Evolutionary conservation across 1,140 invertebrate species (phyloP).

Genomic region (Eupristina koningsbergeri): DNA sequence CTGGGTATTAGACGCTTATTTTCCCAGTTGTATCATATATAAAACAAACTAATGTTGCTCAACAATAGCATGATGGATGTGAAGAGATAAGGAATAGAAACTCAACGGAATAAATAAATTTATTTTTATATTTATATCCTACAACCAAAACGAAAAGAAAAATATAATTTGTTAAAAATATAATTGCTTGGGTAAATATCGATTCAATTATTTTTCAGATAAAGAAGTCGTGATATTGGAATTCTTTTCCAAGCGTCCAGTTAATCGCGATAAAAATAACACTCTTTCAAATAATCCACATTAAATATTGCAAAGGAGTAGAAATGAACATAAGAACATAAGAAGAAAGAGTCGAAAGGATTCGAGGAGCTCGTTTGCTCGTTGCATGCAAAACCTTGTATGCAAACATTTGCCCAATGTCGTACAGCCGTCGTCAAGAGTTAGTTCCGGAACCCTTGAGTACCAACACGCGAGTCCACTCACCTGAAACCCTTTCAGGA

Average conservation of each 20-base stretch:
- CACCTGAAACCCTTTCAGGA: background rate
- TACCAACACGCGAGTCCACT: slow-evolving; percentile 3
- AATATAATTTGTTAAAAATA: background rate
- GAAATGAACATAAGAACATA: background rate
- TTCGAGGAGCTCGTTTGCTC: slow-evolving; percentile 14
- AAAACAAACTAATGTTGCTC: background rate
- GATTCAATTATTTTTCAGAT: too few relatives aligned
- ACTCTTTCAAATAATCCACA: background rate
- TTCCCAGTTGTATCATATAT: background rate
- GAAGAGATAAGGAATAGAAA: background rate
- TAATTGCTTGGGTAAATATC: too few relatives aligned
- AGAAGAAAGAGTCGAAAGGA: background rate
- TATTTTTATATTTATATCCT: too few relatives aligned
- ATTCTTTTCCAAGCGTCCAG: background rate
- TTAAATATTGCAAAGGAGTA: background rate
- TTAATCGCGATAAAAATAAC: background rate
- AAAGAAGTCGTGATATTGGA: background rate
- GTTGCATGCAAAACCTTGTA: slow-evolving; percentile 1
- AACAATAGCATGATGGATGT: background rate
- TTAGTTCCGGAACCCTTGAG: slow-evolving; percentile 4
- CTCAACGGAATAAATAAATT: too few relatives aligned
- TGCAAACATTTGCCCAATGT: slow-evolving; percentile 37
- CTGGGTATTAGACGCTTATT: background rate
- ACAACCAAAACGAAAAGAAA: background rate
- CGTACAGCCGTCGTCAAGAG: slow-evolving; percentile 3